Percentiles rank a stretch among this genome's conserved stretches.
Conservation (phyloP, 2,113 vertebrate genomes). For the Entomyzon cyanotis region DNA sequence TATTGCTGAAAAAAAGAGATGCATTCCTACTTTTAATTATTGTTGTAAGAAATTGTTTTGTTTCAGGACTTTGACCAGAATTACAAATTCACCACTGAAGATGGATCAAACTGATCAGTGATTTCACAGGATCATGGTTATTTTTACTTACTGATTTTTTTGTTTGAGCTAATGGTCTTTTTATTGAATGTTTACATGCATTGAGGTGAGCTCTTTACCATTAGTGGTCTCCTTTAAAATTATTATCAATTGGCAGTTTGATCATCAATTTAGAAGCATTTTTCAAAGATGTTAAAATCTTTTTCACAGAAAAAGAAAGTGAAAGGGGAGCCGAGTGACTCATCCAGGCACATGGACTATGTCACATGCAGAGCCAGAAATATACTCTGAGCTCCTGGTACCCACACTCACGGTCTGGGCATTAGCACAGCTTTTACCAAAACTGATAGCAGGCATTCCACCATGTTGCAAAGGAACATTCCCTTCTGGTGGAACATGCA, state of each 20-base stretch:
- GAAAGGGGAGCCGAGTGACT: neutral
- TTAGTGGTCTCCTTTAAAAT: neutral
- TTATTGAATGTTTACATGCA: neutral
- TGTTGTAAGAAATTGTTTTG: neutral
- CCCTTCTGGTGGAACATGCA: neutral
- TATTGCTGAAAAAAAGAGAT: neutral
- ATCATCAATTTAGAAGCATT: neutral
- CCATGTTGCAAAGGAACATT: neutral
- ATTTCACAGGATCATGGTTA: neutral
- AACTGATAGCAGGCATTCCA: neutral
- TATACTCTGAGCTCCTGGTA: neutral
- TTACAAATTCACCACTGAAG: neutral
- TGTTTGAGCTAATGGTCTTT: neutral
- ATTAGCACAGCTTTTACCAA: neutral
- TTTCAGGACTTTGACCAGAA: neutral
- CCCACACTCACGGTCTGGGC: neutral
- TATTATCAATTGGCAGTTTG: neutral
- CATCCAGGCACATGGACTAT: neutral
- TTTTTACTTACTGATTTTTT: neutral
- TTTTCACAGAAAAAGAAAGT: slow-evolving; percentile 56
- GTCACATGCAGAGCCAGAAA: neutral
- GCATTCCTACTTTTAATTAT: neutral
- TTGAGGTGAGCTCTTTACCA: neutral
- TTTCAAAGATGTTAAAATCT: neutral
- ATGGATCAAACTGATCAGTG: neutral